Evolutionary conservation across 2,113 vertebrate species (phyloP), one percentile per base, ranked within the genome.

Genomic region (Ceyx margarethae): DNA sequence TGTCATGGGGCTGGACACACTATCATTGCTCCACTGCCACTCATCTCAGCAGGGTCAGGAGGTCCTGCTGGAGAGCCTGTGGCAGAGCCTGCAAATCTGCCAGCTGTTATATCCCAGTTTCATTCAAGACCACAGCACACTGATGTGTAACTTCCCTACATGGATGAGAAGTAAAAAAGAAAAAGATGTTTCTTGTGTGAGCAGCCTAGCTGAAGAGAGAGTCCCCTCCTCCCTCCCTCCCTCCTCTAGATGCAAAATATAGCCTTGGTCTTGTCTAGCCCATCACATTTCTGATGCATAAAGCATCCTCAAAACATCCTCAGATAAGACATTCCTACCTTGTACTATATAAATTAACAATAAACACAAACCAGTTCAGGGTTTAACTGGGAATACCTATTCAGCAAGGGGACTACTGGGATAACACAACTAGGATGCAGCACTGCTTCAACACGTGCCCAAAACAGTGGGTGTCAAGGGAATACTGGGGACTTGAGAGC

Each of bases 211-310:
- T 66, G 61, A 68, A 45, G 56, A 65, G 68, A 77, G 33, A 76
- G 53, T 23, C 10, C 25, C 58, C 33, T 15, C 23, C n/a, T 33
- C 29, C 23, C 25, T 81, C 25, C 17, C 37, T 71, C 11, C 29
- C 20, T 60, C 56, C 50, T 46, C 29, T 51, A 85, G 75, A 35
- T 66, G 57, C 21, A 90, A 60, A 60, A 87, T 43, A 43, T 14
- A 91, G 73, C 53, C 58, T 78, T 67, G 33, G 46, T 57, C 53
- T 74, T 75, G 76, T 75, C 73, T 81, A 88, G 65, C 29, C 42
- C 57, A 50, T 68, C 82, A 61, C 68, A 90, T 72, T 91, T 90
- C 76, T 83, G 73, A 93, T 90, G 69, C 77, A 84, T 45, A 90
- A 85, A 91, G 69, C 69, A 88, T 78, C 76, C 77, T 84, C 69